These are phyloP conservation scores for Campylomormyrus tamandua DNA, from an alignment of 2,113 vertebrate species.

Conservation along the genomic window DNA sequence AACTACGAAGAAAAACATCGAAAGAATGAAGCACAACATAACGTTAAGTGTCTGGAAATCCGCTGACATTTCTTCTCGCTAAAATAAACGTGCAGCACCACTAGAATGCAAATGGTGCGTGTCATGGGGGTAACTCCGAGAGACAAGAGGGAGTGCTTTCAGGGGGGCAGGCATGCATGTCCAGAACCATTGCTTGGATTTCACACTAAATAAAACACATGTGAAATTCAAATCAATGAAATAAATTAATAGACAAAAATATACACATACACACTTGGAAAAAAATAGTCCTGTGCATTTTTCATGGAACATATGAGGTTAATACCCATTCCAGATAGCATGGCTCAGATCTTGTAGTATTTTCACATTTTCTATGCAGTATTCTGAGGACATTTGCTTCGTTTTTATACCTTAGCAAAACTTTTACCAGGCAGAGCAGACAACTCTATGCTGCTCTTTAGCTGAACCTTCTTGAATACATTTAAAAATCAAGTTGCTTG, in stretches of 20 bases:
- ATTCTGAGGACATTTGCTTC: neutral
- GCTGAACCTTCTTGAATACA: neutral
- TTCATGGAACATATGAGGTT: neutral
- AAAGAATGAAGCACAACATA: neutral
- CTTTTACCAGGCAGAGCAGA: neutral
- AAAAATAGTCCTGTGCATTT: neutral
- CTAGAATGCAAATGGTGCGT: constrained; percentile 7
- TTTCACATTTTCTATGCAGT: neutral
- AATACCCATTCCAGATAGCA: neutral
- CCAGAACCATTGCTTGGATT: neutral
- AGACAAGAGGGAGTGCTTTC: neutral
- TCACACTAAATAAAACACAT: neutral
- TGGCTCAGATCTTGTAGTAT: neutral
- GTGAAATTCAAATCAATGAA: neutral
- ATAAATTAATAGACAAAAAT: neutral
- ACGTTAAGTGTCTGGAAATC: neutral
- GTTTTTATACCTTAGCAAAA: neutral
- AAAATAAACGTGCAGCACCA: constrained; percentile 1
- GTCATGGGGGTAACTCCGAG: neutral
- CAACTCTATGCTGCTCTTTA: neutral
- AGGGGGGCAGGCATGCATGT: neutral
- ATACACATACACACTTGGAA: neutral
- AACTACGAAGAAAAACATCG: neutral
- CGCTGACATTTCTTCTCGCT: neutral
- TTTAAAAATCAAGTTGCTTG: neutral